phyloP scores from a whole-genome alignment of 1,140 invertebrate genomes.

The Neoseiulus cucumeris region DNA sequence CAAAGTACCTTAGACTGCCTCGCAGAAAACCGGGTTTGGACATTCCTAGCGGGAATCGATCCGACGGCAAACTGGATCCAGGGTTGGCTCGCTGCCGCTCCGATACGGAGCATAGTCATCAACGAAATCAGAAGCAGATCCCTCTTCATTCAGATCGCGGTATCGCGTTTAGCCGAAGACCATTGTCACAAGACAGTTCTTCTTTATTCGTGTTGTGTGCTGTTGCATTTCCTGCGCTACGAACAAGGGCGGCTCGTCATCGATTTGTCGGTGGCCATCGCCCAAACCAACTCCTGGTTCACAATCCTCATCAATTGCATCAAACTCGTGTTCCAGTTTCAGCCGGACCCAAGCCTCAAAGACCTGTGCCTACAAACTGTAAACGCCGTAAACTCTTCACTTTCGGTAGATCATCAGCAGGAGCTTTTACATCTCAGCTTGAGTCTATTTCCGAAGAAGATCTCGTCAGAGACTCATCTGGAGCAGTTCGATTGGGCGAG shows the following conservation, averaged over 20 bases:
- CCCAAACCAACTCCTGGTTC: background rate
- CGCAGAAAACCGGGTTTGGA: background rate
- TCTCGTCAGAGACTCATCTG: background rate
- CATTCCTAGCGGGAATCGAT: background rate
- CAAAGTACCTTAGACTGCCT: background rate
- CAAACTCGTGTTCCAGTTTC: background rate
- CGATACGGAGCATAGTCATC: background rate
- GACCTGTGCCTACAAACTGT: background rate
- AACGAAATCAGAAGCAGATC: background rate
- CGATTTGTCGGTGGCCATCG: background rate
- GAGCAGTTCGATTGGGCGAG: constrained; percentile 9
- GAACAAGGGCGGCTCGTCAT: background rate
- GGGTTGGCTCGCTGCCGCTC: background rate
- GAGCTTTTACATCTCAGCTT: background rate
- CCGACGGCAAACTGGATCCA: background rate
- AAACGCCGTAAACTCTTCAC: background rate
- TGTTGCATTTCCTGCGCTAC: constrained; percentile 4
- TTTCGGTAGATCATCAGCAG: background rate
- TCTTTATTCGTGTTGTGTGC: background rate
- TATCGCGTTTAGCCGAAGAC: background rate
- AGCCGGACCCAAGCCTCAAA: constrained; percentile 3
- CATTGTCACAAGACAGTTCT: background rate
- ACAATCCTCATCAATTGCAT: background rate
- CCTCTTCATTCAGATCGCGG: background rate
- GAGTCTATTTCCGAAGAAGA: background rate